phyloP scores from a whole-genome alignment of 2,113 vertebrate genomes.

The Periophthalmus modestus region DNA sequence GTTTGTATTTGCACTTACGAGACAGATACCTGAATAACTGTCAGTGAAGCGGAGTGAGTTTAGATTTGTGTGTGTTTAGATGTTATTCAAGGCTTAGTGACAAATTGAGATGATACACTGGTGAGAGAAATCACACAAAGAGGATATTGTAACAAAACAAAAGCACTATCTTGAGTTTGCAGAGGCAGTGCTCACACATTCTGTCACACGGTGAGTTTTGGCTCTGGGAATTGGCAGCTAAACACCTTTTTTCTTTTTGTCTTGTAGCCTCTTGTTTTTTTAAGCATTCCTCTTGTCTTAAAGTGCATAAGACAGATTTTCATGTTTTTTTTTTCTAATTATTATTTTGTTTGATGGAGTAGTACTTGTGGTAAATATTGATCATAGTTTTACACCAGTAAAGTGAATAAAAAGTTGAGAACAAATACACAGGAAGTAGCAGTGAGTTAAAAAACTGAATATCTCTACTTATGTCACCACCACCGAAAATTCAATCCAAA shows the following conservation, averaged over 20 bases:
- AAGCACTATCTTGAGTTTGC: conserved; percentile 1
- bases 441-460: no score
- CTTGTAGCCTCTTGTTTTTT: neutral
- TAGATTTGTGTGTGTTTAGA: neutral
- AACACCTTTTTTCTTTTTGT: neutral
- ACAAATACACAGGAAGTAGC: no score
- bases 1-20: neutral
- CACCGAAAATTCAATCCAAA: no score
- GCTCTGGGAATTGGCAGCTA: neutral
- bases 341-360: neutral
- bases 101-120: conserved; percentile 5
- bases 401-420: no score
- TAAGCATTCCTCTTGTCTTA: neutral
- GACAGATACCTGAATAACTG: neutral
- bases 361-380: no score
- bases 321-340: neutral
- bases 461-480: no score
- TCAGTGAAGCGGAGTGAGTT: neutral
- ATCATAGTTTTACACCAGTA: no score
- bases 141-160: conserved; percentile 7
- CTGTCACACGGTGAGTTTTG: conserved; percentile 7
- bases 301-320: neutral
- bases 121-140: conserved; percentile 3
- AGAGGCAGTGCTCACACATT: conserved; percentile 5
- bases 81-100: conserved; percentile 7